phyloP scores from a whole-genome alignment of 2,113 vertebrate species.

The Gila orcuttii region DNA sequence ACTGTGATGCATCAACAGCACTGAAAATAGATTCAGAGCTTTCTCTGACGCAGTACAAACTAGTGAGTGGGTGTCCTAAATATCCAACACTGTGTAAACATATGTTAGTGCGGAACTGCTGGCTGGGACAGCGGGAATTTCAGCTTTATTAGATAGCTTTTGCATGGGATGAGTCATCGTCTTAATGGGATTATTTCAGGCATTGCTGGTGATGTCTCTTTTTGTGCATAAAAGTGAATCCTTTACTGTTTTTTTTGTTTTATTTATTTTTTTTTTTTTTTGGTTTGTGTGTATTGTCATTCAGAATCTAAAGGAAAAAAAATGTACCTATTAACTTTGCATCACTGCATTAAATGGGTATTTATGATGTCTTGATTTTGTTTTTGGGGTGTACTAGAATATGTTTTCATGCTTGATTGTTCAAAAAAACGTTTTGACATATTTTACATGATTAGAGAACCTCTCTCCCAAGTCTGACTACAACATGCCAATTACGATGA shows the following conservation, averaged over 20 bases:
- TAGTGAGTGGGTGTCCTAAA: neutral
- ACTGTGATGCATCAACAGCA: neutral
- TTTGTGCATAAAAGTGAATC: neutral
- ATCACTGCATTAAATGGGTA: neutral
- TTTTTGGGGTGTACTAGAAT: too few species aligned
- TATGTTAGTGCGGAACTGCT: conserved; percentile 66
- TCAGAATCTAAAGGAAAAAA: neutral
- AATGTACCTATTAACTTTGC: neutral
- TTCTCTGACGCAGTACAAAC: conserved; percentile 18
- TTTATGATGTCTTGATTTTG: too few species aligned
- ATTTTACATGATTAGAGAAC: too few species aligned
- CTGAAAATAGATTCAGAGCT: neutral
- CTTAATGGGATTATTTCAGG: conserved; percentile 66
- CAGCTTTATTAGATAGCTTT: conserved; percentile 21
- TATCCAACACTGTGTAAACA: conserved; percentile 31
- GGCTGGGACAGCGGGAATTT: conserved; percentile 64
- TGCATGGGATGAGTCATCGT: conserved; percentile 64
- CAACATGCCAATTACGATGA: too few species aligned
- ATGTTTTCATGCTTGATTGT: too few species aligned
- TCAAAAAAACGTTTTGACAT: too few species aligned
- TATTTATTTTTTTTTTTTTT: neutral
- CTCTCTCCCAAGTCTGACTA: too few species aligned
- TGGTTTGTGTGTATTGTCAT: neutral
- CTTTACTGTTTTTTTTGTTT: neutral
- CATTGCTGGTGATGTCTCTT: conserved; percentile 45